Percentiles rank a stretch among this genome's conserved stretches.
Conservation (phyloP, 2,113 vertebrate genomes). For the Petroica traversi region DNA sequence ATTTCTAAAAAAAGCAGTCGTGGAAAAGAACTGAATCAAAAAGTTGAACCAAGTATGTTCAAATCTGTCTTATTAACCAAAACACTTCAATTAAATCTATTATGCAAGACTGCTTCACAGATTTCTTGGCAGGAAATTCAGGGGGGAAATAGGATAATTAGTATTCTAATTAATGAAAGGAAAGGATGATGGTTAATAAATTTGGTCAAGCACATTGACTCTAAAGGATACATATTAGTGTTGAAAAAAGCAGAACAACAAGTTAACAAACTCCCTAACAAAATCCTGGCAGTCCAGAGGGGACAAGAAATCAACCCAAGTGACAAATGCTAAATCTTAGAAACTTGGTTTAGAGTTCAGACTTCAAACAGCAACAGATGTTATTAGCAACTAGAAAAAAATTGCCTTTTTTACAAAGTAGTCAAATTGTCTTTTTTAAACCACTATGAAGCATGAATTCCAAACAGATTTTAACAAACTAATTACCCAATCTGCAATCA, state of each 20-base stretch:
- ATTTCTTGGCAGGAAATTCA: neutral
- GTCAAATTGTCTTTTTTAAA: neutral
- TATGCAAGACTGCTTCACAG: conserved; percentile 11
- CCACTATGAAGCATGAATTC: neutral
- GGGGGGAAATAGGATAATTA: neutral
- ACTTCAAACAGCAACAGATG: neutral
- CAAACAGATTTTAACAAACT: neutral
- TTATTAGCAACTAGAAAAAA: neutral
- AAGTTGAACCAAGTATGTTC: neutral
- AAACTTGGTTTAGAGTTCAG: neutral
- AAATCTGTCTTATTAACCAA: neutral
- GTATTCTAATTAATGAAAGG: conserved; percentile 5
- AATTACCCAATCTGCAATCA: neutral
- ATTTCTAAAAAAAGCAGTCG: neutral
- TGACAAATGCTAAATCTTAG: neutral
- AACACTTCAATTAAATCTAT: neutral
- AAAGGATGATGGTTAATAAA: neutral
- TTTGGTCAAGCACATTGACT: neutral
- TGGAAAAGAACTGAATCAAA: neutral
- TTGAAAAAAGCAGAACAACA: neutral
- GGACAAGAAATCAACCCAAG: neutral
- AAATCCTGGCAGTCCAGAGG: neutral
- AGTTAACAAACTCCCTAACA: neutral
- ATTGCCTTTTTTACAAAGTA: neutral
- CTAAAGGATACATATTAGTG: neutral